Percentiles rank a stretch among this genome's conserved stretches.
These are phyloP conservation scores for Leptura quadrifasciata DNA, from an alignment of 2,888 invertebrate genomes.

Conservation along the genomic window DNA sequence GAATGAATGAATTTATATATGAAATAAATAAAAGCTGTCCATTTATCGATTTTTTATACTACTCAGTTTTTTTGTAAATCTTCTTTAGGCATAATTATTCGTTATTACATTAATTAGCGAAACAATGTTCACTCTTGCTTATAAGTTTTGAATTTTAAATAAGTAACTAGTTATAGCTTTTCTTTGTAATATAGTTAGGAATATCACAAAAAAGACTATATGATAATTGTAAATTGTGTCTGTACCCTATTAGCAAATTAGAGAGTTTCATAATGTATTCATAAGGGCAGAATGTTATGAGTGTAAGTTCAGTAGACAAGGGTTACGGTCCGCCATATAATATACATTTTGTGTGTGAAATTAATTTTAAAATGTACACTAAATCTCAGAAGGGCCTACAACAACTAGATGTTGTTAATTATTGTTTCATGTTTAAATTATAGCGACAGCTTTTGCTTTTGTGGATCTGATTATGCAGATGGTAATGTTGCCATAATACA, in stretches of 20 bases:
- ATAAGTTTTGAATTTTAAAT: too few relatives aligned
- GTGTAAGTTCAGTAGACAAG: constrained; percentile 19
- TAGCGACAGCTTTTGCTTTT: constrained; percentile 9
- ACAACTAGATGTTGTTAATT: constrained; percentile 30
- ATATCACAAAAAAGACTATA: not conserved
- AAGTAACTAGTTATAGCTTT: too few relatives aligned
- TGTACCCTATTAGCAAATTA: not conserved
- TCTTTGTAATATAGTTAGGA: too few relatives aligned
- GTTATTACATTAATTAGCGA: too few relatives aligned
- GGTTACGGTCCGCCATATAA: constrained; percentile 18
- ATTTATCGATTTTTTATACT: too few relatives aligned
- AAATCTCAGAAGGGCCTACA: constrained; percentile 15
- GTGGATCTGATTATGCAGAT: not conserved
- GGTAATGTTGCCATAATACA: not conserved
- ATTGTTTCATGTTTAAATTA: constrained; percentile 29
- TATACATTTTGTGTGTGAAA: constrained; percentile 12
- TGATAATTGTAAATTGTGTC: not conserved
- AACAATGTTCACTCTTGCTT: too few relatives aligned
- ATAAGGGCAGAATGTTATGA: not conserved
- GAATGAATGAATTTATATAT: too few relatives aligned
- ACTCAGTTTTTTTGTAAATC: too few relatives aligned
- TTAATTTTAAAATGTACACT: constrained; percentile 30
- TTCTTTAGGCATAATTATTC: too few relatives aligned
- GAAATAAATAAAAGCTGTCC: too few relatives aligned
- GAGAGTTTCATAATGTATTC: constrained; percentile 13